Percentiles rank a stretch among this genome's conserved stretches.
Conservation (phyloP, 2,888 invertebrate species). For the Pterostichus madidus region DNA sequence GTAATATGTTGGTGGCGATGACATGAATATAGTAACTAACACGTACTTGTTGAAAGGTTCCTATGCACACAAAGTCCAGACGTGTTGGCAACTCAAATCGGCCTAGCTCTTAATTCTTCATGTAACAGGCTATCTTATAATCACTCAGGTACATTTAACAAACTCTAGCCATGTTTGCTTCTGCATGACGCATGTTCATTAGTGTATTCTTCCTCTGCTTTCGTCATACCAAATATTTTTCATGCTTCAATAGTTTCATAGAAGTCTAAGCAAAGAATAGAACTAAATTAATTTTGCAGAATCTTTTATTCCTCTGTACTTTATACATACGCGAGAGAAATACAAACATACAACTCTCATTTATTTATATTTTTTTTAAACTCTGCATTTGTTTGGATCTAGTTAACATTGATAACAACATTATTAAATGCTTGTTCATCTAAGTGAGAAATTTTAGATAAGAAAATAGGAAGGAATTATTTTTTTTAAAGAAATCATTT, state of each 20-base stretch:
- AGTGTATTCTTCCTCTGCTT: constrained; percentile 31
- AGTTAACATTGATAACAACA: too few species aligned
- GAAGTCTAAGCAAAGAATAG: constrained; percentile 8
- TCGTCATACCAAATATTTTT: constrained; percentile 10
- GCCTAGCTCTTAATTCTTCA: constrained; percentile 66
- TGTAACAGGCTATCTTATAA: constrained; percentile 68
- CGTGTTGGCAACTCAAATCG: constrained; percentile 73
- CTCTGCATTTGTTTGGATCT: too few species aligned
- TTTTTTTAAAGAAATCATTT: too few species aligned
- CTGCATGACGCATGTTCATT: constrained; percentile 53
- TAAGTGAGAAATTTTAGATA: too few species aligned
- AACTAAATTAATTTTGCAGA: constrained; percentile 3
- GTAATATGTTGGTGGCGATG: constrained; percentile 38
- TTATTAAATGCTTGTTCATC: too few species aligned
- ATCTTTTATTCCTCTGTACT: not conserved
- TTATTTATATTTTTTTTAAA: too few species aligned
- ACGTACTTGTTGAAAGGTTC: constrained; percentile 75
- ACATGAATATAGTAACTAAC: constrained; percentile 62
- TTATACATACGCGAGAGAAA: too few species aligned
- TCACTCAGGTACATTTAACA: constrained; percentile 67
- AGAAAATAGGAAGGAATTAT: too few species aligned
- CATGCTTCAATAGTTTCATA: not conserved
- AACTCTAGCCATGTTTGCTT: constrained; percentile 44
- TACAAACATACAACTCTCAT: too few species aligned
- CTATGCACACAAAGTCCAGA: constrained; percentile 78